Conservation (phyloP, 2,888 invertebrate species). For the Xylota segnis region DNA sequence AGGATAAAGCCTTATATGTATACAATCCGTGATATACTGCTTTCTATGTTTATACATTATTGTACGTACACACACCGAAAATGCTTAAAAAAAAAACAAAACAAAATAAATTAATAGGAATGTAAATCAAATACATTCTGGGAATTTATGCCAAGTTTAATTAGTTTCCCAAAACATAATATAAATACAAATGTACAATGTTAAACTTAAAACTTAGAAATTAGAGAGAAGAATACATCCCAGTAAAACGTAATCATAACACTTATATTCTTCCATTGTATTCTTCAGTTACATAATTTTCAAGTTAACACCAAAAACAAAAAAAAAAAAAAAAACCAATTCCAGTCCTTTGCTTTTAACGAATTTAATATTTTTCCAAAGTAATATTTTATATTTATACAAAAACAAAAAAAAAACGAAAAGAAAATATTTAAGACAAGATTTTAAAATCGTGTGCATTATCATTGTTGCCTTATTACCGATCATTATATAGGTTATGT, state of each 20-base stretch:
- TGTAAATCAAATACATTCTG: conserved; percentile 49
- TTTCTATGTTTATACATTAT: conserved; percentile 77
- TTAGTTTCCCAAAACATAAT: conserved; percentile 29
- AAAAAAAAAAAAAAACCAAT: conserved; percentile 7
- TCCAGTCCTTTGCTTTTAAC: conserved; percentile 60
- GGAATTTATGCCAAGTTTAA: conserved; percentile 60
- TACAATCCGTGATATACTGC: conserved; percentile 78
- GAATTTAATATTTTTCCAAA: conserved; percentile 53
- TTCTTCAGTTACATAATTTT: conserved; percentile 53
- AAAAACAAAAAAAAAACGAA: conserved; percentile 18
- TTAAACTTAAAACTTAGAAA: conserved; percentile 22
- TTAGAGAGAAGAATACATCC: conserved; percentile 6
- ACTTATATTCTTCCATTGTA: conserved; percentile 67
- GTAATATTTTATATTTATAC: conserved; percentile 63
- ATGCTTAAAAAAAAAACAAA: conserved; percentile 39
- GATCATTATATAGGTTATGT: conserved; percentile 59
- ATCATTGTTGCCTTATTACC: conserved; percentile 74
- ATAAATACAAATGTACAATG: conserved; percentile 44
- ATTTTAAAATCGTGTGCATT: conserved; percentile 71
- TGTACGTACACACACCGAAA: conserved; percentile 67
- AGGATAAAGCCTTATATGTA: conserved; percentile 78
- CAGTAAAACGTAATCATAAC: conserved; percentile 35
- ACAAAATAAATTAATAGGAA: conserved; percentile 14
- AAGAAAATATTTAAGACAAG: neutral
- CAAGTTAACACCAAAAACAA: conserved; percentile 16